Percentiles rank a stretch among this genome's conserved stretches.
Conservation (phyloP, 2,888 invertebrate genomes). For the Notodonta dromedarius region DNA sequence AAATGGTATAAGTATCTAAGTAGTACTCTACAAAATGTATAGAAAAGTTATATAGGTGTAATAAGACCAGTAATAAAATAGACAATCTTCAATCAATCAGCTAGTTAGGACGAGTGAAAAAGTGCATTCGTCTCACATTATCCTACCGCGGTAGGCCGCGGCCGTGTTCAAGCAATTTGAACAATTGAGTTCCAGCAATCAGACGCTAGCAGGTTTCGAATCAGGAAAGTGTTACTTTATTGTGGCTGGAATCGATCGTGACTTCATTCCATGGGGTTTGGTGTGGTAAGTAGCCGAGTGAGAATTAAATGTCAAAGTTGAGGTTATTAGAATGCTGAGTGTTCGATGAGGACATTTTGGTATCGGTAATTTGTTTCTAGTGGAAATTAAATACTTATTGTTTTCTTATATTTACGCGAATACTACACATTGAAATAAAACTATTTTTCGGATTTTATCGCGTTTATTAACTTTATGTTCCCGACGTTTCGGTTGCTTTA, state of each 20-base stretch:
- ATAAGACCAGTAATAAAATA: not conserved
- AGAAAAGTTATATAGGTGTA: too few relatives aligned
- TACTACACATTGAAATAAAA: too few relatives aligned
- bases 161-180: conserved; percentile 35
- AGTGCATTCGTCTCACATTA: conserved; percentile 27
- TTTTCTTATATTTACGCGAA: too few relatives aligned
- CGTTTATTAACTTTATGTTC: too few relatives aligned
- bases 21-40: too few relatives aligned
- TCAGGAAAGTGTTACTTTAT: conserved; percentile 48
- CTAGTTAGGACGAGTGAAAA: conserved; percentile 20
- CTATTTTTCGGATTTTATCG: too few relatives aligned
- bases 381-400: too few relatives aligned
- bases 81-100: conserved; percentile 19
- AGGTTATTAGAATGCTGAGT: not conserved
- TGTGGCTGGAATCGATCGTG: conserved; percentile 45
- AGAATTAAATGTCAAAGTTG: conserved; percentile 1
- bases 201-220: conserved; percentile 48
- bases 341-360: too few relatives aligned
- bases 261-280: conserved; percentile 32
- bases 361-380: too few relatives aligned
- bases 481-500: too few relatives aligned
- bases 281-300: not conserved
- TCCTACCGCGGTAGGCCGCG: conserved; percentile 31
- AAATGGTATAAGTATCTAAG: too few relatives aligned
- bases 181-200: conserved; percentile 47